Evolutionary conservation across 2,113 vertebrate species (phyloP).

Genomic region (Gymnocephalus cernua): DNA sequence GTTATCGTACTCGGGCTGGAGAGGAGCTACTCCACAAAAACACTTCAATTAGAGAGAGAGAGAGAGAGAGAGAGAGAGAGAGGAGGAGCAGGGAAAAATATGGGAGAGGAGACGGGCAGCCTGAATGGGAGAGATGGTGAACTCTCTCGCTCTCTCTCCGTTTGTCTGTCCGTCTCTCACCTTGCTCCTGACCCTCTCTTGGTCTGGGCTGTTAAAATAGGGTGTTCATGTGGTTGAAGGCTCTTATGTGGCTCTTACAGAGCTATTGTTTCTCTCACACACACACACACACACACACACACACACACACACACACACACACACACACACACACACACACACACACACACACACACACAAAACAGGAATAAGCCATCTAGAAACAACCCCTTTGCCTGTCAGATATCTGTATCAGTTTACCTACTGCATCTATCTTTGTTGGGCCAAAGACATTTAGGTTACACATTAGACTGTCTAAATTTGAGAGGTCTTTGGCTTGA

Average conservation of each 20-base stretch:
- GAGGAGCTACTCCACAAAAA: slow-evolving; percentile 97
- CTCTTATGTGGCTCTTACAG: slow-evolving; percentile 90
- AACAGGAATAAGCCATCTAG: slow-evolving; percentile 54
- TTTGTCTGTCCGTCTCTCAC: slow-evolving; percentile 73
- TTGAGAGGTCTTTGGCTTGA: slow-evolving; percentile 4
- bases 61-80: slow-evolving; percentile 57
- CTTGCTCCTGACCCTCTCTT: slow-evolving; percentile 96
- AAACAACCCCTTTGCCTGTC: slow-evolving; percentile 39
- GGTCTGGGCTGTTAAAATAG: slow-evolving; percentile 92
- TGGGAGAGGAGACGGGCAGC: slow-evolving; percentile 50
- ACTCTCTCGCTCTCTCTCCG: slow-evolving; percentile 65
- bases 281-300: slow-evolving; percentile 75
- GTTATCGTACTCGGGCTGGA: slow-evolving; percentile 91
- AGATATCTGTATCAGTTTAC: slow-evolving; percentile 25
- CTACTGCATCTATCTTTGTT: slow-evolving; percentile 2
- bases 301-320: slow-evolving; percentile 81
- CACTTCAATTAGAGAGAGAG: slow-evolving; percentile 92
- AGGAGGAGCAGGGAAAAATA: slow-evolving; percentile 34
- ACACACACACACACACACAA: slow-evolving; percentile 29
- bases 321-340: slow-evolving; percentile 59
- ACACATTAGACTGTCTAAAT: slow-evolving; percentile 1
- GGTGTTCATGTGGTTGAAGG: slow-evolving; percentile 83
- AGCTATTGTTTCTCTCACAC: slow-evolving; percentile 93
- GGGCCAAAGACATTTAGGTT: not conserved
- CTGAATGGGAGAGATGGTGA: slow-evolving; percentile 72